phyloP scores from a whole-genome alignment of 2,797 vertebrate species.

The Cyprinella venusta region DNA sequence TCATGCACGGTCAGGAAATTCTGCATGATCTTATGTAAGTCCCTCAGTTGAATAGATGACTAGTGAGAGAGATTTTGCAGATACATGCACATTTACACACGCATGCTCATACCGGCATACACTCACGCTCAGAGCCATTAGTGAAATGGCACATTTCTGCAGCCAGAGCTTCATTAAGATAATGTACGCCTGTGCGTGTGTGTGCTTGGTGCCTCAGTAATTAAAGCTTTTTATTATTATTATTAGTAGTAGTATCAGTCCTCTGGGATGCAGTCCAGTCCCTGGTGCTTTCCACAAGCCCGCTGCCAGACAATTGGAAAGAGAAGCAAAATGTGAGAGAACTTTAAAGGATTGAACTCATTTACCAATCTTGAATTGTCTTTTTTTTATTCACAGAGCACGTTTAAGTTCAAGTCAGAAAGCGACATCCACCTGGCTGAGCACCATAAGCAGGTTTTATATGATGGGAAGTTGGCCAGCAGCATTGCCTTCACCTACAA shows the following conservation, averaged over 20 bases:
- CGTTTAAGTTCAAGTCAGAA: conserved; percentile 96
- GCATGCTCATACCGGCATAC: neutral
- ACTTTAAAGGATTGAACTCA: conserved; percentile 6
- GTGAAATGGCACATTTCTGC: conserved; percentile 42
- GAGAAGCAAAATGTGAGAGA: conserved; percentile 10
- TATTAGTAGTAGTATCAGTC: conserved; percentile 4
- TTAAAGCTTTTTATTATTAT: conserved; percentile 41
- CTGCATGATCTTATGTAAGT: conserved; percentile 5
- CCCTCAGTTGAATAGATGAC: conserved; percentile 5
- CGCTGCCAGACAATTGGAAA: neutral
- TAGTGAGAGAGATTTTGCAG: conserved; percentile 17
- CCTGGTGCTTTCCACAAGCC: conserved; percentile 4
- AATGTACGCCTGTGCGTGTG: conserved; percentile 43
- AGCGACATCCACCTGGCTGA: conserved; percentile 93
- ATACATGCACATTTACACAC: conserved; percentile 24
- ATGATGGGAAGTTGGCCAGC: conserved; percentile 89
- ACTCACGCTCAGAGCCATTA: conserved; percentile 28
- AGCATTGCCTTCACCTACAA: conserved; percentile 95
- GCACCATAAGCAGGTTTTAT: conserved; percentile 92
- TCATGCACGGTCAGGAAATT: conserved; percentile 8
- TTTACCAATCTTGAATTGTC: neutral
- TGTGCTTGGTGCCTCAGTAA: conserved; percentile 37
- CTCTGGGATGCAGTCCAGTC: conserved; percentile 11
- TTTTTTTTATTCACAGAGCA: conserved; percentile 82
- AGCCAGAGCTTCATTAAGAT: conserved; percentile 50